Evolutionary conservation across 2,797 vertebrate genomes (phyloP), one percentile per base, ranked within the genome.

Genomic region (Vireo griseus): DNA sequence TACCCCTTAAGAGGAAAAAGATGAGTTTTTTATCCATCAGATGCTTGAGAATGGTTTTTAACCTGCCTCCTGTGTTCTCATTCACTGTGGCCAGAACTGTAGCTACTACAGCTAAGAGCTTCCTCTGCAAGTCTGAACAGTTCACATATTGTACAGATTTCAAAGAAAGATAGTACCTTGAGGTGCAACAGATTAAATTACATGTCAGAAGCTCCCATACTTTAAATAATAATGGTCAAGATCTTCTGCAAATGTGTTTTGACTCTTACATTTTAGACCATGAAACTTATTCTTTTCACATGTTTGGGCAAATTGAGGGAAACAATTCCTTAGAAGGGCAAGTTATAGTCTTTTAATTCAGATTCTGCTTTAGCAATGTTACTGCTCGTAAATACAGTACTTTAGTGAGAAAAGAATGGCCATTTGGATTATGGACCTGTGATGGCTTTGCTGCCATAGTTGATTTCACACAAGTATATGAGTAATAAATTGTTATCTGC

Each of bases 71-170:
- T 54, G 28, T 66, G 37, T 54, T 69, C 39, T 77, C n/a, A n/a
- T 88, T 94, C 40, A 62, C 31, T 57, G 33, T 78, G 42, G 55
- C 37, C 77, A 55, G 65, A 71, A 26, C 33, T 19, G 37, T 87
- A 82, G 63, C 77, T 73, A 55, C 31, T 78, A 31, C 20, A 37
- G 47, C 31, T 52, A 40, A 45, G 71, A 68, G 48, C 71, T 83
- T 87, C 61, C 54, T 90, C 44, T 77, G 39, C 96, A 90, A 62
- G 95, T 88, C 88, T 80, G 45, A 94, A 90, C 97, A 94, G 86
- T 31, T 84, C 58, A 51, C 18, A 12, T 66, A 63, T 89, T 90
- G 86, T 96, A 37, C 48, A 67, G 47, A 80, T 93, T 96, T 97
- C 96, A 96, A 96, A 95, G 92, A 77, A 54, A 88, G 65, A 45